phyloP scores from a whole-genome alignment of 2,888 invertebrate genomes.

The Ischnura elegans region DNA sequence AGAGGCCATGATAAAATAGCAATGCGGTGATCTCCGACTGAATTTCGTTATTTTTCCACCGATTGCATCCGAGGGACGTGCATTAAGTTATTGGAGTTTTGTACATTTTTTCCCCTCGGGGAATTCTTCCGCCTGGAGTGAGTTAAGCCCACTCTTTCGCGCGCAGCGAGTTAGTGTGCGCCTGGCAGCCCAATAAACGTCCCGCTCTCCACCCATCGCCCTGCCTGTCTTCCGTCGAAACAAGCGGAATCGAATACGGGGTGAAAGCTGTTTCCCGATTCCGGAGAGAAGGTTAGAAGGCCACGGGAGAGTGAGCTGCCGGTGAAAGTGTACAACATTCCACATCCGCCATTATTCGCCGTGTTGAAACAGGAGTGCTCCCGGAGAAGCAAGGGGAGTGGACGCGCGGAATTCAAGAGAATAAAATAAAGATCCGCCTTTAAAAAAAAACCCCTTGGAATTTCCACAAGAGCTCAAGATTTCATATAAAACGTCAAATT shows the following conservation, averaged over 20 bases:
- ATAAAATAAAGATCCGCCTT: no score
- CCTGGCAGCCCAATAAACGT: slow-evolving; percentile 57
- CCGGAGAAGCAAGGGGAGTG: no score
- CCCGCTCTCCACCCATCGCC: neutral
- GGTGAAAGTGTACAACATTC: no score
- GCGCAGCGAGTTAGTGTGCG: neutral
- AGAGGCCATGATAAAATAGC: no score
- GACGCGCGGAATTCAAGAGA: no score
- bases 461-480: no score
- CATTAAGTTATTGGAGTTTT: slow-evolving; percentile 55
- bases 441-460: no score
- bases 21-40: neutral
- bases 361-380: no score
- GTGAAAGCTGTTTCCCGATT: neutral
- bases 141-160: slow-evolving; percentile 18
- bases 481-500: no score
- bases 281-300: neutral
- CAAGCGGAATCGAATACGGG: neutral
- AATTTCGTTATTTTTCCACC: slow-evolving; percentile 18
- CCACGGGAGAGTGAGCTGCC: neutral
- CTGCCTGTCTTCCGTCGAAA: neutral
- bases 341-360: no score
- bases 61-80: slow-evolving; percentile 32
- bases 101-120: slow-evolving; percentile 23
- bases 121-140: slow-evolving; percentile 40